A percentile compares a stretch with the other conserved stretches of the same genome.
phyloP scores from a whole-genome alignment of 1,140 invertebrate species.

The Nixonia krombeini region DNA sequence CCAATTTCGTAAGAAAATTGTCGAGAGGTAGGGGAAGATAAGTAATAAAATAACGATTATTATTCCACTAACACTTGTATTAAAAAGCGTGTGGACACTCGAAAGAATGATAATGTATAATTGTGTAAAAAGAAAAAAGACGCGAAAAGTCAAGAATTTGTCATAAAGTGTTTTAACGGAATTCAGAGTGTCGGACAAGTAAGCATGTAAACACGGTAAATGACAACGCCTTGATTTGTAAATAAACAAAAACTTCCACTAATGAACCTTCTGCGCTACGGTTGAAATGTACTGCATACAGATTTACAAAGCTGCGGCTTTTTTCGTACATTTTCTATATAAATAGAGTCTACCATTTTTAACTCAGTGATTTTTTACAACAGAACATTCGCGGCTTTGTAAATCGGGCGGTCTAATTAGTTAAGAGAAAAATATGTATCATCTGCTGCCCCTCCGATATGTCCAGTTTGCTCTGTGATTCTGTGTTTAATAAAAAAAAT shows the following conservation, averaged over 20 bases:
- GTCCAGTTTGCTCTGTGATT: conserved; percentile 68
- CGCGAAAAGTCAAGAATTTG: conserved; percentile 24
- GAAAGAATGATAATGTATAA: conserved; percentile 26
- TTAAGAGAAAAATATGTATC: conserved; percentile 41
- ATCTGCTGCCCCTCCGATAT: conserved; percentile 55
- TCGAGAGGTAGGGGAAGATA: conserved; percentile 7
- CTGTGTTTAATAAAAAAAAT: conserved; percentile 65
- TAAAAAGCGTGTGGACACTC: conserved; percentile 1
- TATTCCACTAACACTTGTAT: not conserved
- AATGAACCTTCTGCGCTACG: conserved; percentile 47
- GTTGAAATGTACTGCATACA: conserved; percentile 20
- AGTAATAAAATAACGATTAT: conserved; percentile 2
- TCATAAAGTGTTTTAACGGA: conserved; percentile 46
- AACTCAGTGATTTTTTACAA: conserved; percentile 56
- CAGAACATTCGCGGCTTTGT: conserved; percentile 37
- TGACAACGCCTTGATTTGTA: conserved; percentile 69
- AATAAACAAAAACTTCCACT: conserved; percentile 67
- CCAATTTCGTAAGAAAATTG: conserved; percentile 19
- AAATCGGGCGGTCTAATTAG: conserved; percentile 36
- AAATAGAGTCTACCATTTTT: conserved; percentile 50
- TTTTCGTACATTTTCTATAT: conserved; percentile 57
- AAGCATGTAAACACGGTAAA: conserved; percentile 56
- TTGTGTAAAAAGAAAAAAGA: conserved; percentile 13
- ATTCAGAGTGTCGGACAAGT: conserved; percentile 53
- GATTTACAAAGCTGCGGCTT: conserved; percentile 23